Evolutionary conservation across 37 sponge, comb jelly and placozoan species (phyloP), one percentile per base, ranked within the genome.

Genomic region (Chondrilla cf. caribensis): DNA sequence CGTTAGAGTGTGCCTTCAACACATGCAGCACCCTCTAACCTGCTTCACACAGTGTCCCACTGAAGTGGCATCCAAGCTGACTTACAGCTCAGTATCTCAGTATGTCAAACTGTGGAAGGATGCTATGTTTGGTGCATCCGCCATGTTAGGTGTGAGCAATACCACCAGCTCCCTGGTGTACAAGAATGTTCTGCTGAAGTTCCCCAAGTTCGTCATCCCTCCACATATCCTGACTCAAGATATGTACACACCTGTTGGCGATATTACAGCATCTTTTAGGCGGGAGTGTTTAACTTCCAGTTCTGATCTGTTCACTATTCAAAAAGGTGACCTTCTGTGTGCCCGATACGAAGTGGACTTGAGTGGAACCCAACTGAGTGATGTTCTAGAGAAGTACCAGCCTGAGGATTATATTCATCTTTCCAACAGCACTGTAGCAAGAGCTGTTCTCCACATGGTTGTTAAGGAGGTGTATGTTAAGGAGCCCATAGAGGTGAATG

Each of bases 381-480:
- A 5, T 29, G 29, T 78, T 32, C 55, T 7, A 19, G 58, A 19
- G 44, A 47, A 3, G 15, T 15, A 19, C 39, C 38, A 25, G 29
- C 33, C 6, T 36, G 31, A 2, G 26, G 31, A n/a, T 17, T 28
- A 33, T 32, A 33, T 67, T 32, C 68, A 28, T 67, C 32, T 32
- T 3, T 18, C 31, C 15, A 28, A n/a, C 35, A 18, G 35, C 35
- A 28, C 68, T 8, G 68, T 67, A 33, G 64, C 0, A 36, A 58
- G 65, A 38, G 86, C 83, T 60, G 92, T 91, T 3, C 87, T 84
- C 35, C 92, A 91, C 35, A 36, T 91, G 41, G 88, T 91, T 17
- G 79, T 87, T 29, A 33, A 41, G 18, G 15, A 80, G 21, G 35
- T 90, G 25, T 21, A 62, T 25, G 58, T 43, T n/a, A 58, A 58